Evolutionary conservation across 2,888 invertebrate species (phyloP), one percentile per base, ranked within the genome.

Genomic region (Ormyrus thymus): DNA sequence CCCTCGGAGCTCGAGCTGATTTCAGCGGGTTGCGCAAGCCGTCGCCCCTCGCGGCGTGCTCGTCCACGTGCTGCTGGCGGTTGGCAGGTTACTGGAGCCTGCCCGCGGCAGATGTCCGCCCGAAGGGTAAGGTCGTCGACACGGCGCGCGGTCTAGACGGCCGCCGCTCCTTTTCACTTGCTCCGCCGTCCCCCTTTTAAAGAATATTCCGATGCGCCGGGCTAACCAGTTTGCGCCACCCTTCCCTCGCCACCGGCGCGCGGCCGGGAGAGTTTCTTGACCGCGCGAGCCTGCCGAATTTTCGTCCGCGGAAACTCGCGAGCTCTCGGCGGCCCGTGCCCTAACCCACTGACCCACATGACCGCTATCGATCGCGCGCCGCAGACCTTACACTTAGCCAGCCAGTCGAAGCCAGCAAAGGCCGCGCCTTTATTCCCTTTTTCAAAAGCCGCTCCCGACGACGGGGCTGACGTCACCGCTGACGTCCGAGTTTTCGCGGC

Each of bases 281-380:
- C 15, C 55, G 66, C 53, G 51, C 29, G 10, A 43, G 51, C 43
- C 50, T n/a, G 50, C 11, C 62, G 72, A 81, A 70, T 80, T 83
- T 83, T 85, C 85, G 85, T 86, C 85, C 84, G 81, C 79, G 81
- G 29, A 29, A 29, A 29, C 2, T 29, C 29, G 29, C 29, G 29
- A 29, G 29, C 29, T 29, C 29, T 29, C 29, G 29, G 3, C 29
- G 29, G 29, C 29, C 81, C 84, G 83, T 83, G 83, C 83, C 82
- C 82, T 85, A 85, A 86, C 87, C 87, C 80, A 87, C 83, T 87
- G 85, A 87, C 87, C 87, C 82, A 85, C 83, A 86, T 86, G 81
- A 82, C 82, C 78, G 7, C 53, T 76, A 76, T 76, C 68, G 75
- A 76, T 76, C 68, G 46, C 8, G 11, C 13, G 43, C 59, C 55